phyloP scores from a whole-genome alignment of 2,888 invertebrate genomes.

The Macrophya annulata region DNA sequence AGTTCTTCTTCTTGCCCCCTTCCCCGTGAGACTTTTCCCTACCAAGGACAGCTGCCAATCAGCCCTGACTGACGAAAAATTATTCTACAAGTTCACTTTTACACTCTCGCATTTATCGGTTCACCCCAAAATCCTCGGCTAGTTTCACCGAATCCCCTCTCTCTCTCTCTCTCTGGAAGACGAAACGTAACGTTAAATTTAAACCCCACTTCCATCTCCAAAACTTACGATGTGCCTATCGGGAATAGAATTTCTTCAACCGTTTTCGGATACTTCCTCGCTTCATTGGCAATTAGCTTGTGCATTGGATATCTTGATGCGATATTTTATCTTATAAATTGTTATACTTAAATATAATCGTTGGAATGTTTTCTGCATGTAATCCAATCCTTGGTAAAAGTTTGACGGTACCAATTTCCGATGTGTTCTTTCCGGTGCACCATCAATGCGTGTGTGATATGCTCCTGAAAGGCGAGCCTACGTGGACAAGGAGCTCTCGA shows the following conservation, averaged over 20 bases:
- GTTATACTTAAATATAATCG: no score
- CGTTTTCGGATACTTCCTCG: no score
- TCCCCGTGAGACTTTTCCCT: slow-evolving; percentile 32
- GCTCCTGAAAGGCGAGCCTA: not conserved
- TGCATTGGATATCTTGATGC: no score
- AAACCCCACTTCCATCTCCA: no score
- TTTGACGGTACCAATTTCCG: slow-evolving; percentile 6
- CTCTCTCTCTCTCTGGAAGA: not conserved
- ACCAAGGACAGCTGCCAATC: slow-evolving; percentile 41
- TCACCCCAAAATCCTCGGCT: not conserved
- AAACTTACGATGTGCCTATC: not conserved
- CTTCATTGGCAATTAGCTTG: no score
- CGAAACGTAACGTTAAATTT: not conserved
- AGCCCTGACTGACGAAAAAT: slow-evolving; percentile 21
- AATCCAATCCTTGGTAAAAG: not conserved
- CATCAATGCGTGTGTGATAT: not conserved
- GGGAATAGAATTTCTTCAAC: no score
- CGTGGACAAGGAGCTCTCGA: slow-evolving; percentile 13
- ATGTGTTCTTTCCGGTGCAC: slow-evolving; percentile 16
- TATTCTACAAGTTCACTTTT: not conserved
- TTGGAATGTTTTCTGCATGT: no score
- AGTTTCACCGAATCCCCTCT: no score
- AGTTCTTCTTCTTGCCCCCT: slow-evolving; percentile 5
- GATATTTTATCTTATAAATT: no score
- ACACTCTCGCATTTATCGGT: not conserved